A percentile compares a stretch with the other conserved stretches of the same genome.
Conservation (phyloP, 2,888 invertebrate genomes). For the Lissonota sp. region DNA sequence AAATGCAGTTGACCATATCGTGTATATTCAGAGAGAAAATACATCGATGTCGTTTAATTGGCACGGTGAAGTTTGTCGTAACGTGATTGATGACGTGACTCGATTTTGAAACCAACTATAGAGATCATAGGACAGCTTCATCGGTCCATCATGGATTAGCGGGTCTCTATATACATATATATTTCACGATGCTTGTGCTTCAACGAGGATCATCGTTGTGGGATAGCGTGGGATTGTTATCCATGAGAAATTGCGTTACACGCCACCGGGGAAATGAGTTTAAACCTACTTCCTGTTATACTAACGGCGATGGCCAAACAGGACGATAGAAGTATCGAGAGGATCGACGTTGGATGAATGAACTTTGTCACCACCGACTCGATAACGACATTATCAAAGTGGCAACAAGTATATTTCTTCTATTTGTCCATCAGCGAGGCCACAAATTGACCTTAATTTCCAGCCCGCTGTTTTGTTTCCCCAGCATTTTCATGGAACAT, state of each 20-base stretch:
- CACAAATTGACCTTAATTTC: background rate
- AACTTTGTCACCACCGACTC: slow-evolving; percentile 11
- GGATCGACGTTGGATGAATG: background rate
- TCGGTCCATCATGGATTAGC: background rate
- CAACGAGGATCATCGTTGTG: slow-evolving; percentile 41
- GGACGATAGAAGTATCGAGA: background rate
- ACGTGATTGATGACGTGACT: background rate
- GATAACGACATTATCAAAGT: slow-evolving; percentile 44
- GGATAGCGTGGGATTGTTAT: slow-evolving; percentile 43
- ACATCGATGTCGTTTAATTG: background rate
- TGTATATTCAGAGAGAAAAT: background rate
- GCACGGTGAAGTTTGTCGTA: background rate
- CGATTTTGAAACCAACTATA: slow-evolving; percentile 1
- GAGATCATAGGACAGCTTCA: background rate
- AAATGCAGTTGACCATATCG: no score
- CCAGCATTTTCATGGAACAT: no score
- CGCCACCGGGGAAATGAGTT: slow-evolving; percentile 54
- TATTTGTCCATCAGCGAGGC: slow-evolving; percentile 34
- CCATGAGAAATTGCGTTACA: slow-evolving; percentile 50
- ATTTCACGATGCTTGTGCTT: background rate
- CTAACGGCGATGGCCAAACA: slow-evolving; percentile 7
- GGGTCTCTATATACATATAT: background rate
- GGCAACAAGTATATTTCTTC: slow-evolving; percentile 24
- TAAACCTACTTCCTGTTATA: slow-evolving; percentile 38
- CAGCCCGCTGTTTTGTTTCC: no score